Evolutionary conservation across 2,797 vertebrate genomes (phyloP).

Genomic region (Botia kubotai): DNA sequence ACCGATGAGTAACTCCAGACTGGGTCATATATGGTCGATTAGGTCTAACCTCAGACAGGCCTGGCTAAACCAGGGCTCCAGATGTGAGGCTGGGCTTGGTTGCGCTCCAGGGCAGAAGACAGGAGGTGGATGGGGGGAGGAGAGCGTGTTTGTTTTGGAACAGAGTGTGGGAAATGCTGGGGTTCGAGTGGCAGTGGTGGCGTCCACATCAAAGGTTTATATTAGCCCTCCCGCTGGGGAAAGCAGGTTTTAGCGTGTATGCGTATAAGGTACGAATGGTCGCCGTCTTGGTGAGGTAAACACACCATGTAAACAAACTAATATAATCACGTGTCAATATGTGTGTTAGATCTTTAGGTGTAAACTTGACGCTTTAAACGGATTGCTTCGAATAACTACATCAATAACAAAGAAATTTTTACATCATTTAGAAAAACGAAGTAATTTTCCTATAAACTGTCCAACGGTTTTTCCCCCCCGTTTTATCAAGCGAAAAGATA

Average conservation of each 20-base stretch:
- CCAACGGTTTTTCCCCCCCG: neutral
- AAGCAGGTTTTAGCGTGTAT: neutral
- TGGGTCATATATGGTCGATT: conserved; percentile 42
- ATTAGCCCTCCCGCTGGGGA: conserved; percentile 11
- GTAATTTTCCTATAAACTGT: too few species aligned
- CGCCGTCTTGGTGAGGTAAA: neutral
- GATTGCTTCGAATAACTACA: too few species aligned
- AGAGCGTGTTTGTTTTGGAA: conserved; percentile 35
- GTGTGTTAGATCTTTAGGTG: too few species aligned
- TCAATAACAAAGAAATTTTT: too few species aligned
- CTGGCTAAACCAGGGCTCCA: conserved; percentile 48
- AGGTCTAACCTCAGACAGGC: conserved; percentile 38
- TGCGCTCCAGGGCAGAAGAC: conserved; percentile 40
- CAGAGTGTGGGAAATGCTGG: conserved; percentile 37
- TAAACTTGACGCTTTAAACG: too few species aligned
- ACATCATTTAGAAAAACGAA: too few species aligned
- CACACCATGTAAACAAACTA: neutral
- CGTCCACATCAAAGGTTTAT: conserved; percentile 49
- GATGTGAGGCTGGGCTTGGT: conserved; percentile 54
- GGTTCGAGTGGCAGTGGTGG: neutral
- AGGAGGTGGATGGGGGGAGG: conserved; percentile 31
- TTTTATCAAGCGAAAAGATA: conserved; percentile 2
- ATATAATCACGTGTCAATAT: neutral
- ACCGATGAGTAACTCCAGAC: conserved; percentile 46
- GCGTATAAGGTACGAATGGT: neutral